Evolutionary conservation across 2,113 vertebrate species (phyloP).

Genomic region (Eulacestoma nigropectus): DNA sequence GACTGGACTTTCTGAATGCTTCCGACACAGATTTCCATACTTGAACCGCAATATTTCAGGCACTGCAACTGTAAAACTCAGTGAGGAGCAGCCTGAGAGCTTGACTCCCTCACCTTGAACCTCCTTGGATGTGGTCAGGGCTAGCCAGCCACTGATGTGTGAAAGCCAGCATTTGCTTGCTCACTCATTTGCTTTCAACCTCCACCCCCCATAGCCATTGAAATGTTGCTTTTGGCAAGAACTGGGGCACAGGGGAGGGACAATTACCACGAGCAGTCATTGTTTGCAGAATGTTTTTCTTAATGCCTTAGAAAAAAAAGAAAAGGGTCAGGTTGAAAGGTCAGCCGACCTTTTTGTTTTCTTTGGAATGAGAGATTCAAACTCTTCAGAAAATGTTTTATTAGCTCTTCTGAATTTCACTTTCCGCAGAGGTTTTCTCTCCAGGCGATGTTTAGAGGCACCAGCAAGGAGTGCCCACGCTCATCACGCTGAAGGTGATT

Average conservation of each 20-base stretch:
- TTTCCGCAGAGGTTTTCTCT: constrained; percentile 56
- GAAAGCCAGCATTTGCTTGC: constrained; percentile 61
- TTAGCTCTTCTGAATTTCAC: constrained; percentile 62
- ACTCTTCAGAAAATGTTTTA: constrained; percentile 68
- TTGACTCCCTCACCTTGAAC: constrained; percentile 61
- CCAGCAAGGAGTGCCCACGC: constrained; percentile 16
- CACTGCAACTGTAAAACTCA: background rate
- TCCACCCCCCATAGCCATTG: constrained; percentile 62
- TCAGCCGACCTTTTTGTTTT: constrained; percentile 67
- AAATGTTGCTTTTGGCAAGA: constrained; percentile 71
- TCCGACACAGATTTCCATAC: background rate
- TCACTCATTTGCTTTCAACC: constrained; percentile 60
- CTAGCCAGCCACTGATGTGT: constrained; percentile 55
- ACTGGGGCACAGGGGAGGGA: constrained; percentile 61
- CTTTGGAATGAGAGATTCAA: constrained; percentile 66
- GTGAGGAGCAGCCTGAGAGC: background rate
- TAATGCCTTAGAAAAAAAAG: constrained; percentile 59
- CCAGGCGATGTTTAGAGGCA: constrained; percentile 42
- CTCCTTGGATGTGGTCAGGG: constrained; percentile 51
- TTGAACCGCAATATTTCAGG: background rate
- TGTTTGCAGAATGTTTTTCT: constrained; percentile 73
- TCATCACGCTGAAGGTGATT: constrained; percentile 48
- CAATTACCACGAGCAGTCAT: constrained; percentile 65
- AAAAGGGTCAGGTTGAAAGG: constrained; percentile 64
- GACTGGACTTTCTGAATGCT: background rate